A percentile compares a stretch with the other conserved stretches of the same genome.
These are phyloP conservation scores for Drosophila kambysellisi DNA, from an alignment of 2,888 invertebrate species.

Conservation along the genomic window DNA sequence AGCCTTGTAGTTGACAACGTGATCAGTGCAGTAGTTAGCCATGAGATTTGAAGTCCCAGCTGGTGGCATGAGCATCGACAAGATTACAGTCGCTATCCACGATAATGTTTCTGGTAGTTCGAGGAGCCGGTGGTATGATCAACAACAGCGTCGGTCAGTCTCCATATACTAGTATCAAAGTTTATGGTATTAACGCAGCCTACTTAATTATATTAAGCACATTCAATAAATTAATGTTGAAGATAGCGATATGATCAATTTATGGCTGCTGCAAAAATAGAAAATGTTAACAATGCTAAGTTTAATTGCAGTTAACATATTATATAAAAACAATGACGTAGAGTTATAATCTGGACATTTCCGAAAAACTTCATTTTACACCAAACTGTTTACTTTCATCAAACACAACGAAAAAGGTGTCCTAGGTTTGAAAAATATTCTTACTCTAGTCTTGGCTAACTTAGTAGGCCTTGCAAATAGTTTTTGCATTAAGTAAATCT, in stretches of 20 bases:
- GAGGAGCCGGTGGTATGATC: neutral
- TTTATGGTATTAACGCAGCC: neutral
- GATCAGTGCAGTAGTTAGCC: neutral
- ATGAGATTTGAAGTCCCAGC: neutral
- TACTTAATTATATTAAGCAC: neutral
- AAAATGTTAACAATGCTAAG: neutral
- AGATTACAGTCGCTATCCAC: too few relatives aligned
- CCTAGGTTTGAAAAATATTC: neutral
- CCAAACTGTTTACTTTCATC: neutral
- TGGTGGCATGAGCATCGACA: too few relatives aligned
- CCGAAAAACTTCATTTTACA: too few relatives aligned
- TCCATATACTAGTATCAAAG: neutral
- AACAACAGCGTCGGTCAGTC: neutral
- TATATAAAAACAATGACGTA: neutral
- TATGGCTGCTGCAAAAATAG: neutral
- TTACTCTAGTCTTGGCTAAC: neutral
- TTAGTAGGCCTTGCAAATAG: too few relatives aligned
- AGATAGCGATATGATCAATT: neutral
- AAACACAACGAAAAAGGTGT: neutral
- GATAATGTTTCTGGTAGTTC: neutral
- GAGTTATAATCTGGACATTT: neutral
- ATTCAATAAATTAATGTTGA: neutral
- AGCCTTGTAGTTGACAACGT: conserved; percentile 63
- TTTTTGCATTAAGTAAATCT: too few relatives aligned
- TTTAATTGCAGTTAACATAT: neutral